Conservation (phyloP, 2,797 vertebrate species). For the Bucorvus abyssinicus region DNA sequence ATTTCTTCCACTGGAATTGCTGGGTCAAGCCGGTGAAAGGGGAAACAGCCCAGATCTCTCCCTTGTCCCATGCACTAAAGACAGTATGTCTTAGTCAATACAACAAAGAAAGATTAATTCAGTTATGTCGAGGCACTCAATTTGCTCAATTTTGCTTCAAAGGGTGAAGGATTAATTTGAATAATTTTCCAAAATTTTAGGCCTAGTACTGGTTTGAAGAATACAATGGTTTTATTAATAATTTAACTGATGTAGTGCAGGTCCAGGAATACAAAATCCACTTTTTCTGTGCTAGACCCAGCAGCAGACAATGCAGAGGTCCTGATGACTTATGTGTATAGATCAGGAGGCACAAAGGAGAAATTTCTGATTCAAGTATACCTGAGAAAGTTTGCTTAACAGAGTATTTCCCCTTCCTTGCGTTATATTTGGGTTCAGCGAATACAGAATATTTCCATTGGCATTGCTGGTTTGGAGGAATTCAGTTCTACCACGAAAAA, state of each 20-base stretch:
- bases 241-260: neutral
- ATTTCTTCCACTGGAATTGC: neutral
- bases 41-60: neutral
- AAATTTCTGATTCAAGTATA: neutral
- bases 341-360: neutral
- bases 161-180: neutral
- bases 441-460: neutral
- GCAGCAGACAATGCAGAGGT: neutral
- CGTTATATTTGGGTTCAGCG: neutral
- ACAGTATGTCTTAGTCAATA: neutral
- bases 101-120: neutral
- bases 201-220: neutral
- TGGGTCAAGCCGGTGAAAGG: neutral
- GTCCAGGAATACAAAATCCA: neutral
- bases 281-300: neutral
- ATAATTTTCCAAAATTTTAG: neutral
- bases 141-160: neutral
- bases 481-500: neutral
- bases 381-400: neutral
- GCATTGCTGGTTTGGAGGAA: neutral
- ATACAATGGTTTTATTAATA: rapidly evolving
- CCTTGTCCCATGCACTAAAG: neutral
- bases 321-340: neutral
- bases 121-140: neutral
- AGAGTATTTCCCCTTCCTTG: neutral